Conservation (phyloP, 2,797 vertebrate species). For the Choloepus didactylus region DNA sequence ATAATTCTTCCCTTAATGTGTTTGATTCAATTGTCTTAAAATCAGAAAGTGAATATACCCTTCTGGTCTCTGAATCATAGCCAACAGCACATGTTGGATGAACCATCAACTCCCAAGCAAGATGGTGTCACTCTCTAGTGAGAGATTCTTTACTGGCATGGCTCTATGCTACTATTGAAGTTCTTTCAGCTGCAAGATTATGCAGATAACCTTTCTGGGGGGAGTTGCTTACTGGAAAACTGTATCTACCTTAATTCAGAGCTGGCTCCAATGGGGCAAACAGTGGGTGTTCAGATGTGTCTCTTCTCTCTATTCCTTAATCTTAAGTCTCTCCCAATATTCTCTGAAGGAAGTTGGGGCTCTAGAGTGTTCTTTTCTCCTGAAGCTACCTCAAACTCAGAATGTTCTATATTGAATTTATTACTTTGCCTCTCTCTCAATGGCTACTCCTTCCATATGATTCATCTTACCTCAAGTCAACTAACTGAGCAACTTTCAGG, state of each 20-base stretch:
- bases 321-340: not conserved
- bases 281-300: rapidly evolving
- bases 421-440: not conserved
- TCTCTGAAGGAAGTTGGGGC: not conserved
- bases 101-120: not conserved
- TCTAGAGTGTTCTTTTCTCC: not conserved
- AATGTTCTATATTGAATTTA: not conserved
- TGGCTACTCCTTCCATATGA: not conserved
- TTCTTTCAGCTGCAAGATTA: not conserved
- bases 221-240: not conserved
- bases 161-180: too few species aligned
- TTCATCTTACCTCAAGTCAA: not conserved
- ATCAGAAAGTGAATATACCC: not conserved
- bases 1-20: not conserved
- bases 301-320: not conserved
- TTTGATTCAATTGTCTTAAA: not conserved
- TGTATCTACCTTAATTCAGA: not conserved
- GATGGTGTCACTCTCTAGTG: not conserved
- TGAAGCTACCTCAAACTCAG: not conserved
- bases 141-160: not conserved
- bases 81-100: not conserved
- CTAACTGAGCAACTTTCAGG: not conserved
- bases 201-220: too few species aligned
- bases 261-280: not conserved
- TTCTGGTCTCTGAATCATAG: not conserved